Percentiles rank a stretch among this genome's conserved stretches.
phyloP scores from a whole-genome alignment of 2,113 vertebrate species.

The Monopterus albus region DNA sequence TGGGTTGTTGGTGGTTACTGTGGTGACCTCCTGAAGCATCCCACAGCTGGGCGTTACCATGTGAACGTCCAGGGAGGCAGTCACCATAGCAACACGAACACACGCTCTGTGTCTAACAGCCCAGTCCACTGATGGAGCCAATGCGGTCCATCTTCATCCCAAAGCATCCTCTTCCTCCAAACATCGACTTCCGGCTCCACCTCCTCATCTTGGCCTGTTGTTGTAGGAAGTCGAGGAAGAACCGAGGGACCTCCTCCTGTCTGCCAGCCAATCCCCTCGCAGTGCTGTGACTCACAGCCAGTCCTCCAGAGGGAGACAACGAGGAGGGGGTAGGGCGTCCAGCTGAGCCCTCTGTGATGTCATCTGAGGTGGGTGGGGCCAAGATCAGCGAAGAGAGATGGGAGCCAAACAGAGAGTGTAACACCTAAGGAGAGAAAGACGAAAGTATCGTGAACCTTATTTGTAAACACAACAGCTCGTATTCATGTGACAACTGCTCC shows the following conservation, averaged over 20 bases:
- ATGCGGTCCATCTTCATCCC: slow-evolving; percentile 88
- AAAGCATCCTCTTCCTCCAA: slow-evolving; percentile 81
- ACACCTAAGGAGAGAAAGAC: slow-evolving; percentile 61
- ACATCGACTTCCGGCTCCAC: slow-evolving; percentile 71
- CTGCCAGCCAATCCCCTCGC: neutral
- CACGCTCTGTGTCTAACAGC: slow-evolving; percentile 64
- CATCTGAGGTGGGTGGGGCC: slow-evolving; percentile 45
- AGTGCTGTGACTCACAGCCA: neutral
- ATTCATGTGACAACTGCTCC: too few species aligned
- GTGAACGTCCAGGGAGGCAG: too few species aligned
- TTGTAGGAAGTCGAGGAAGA: slow-evolving; percentile 76
- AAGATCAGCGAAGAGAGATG: slow-evolving; percentile 70
- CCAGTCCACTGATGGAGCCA: slow-evolving; percentile 84
- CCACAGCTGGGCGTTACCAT: too few species aligned
- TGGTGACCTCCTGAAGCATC: too few species aligned
- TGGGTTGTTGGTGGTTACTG: neutral
- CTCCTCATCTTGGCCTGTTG: slow-evolving; percentile 72
- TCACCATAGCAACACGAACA: neutral
- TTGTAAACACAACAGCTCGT: too few species aligned
- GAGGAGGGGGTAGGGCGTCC: neutral
- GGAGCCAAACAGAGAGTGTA: slow-evolving; percentile 73
- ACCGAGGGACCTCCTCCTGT: slow-evolving; percentile 32
- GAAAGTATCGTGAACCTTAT: too few species aligned
- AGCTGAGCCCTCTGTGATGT: slow-evolving; percentile 69
- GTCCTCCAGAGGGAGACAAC: fast-evolving